A percentile compares a stretch with the other conserved stretches of the same genome.
phyloP scores from a whole-genome alignment of 2,113 vertebrate species.

The Microtus montanus region DNA sequence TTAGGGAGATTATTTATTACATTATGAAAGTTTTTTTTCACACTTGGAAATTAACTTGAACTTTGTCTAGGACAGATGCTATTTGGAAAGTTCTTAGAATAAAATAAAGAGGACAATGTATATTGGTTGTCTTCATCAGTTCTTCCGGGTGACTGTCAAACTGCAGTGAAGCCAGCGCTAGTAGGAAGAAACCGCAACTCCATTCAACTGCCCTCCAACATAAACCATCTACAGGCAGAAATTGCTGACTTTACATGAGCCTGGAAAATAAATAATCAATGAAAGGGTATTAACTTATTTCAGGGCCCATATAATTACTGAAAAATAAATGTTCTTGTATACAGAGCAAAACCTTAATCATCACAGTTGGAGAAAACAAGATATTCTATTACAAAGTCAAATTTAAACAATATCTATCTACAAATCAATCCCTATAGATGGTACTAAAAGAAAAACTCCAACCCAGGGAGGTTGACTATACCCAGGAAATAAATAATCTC shows the following conservation, averaged over 20 bases:
- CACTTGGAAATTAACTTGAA: constrained; percentile 30
- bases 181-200: constrained; percentile 27
- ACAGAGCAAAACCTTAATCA: too few relatives aligned
- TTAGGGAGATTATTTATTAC: constrained; percentile 10
- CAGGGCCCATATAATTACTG: constrained; percentile 62
- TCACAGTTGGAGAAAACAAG: too few relatives aligned
- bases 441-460: too few relatives aligned
- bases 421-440: too few relatives aligned
- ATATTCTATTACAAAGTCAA: too few relatives aligned
- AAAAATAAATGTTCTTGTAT: constrained; percentile 56
- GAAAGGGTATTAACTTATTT: constrained; percentile 62
- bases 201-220: constrained; percentile 17
- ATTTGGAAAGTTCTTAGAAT: constrained; percentile 18
- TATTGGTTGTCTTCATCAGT: background rate
- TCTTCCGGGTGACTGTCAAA: constrained; percentile 43
- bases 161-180: background rate
- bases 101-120: constrained; percentile 1
- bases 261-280: constrained; percentile 72
- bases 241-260: constrained; percentile 43
- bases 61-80: constrained; percentile 30
- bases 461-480: too few relatives aligned
- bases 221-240: constrained; percentile 36
- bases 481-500: too few relatives aligned
- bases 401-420: too few relatives aligned
- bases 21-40: background rate